Base-by-base conservation (phyloP, 2,888 invertebrate genomes). In the Piscicola geometra region DNA sequence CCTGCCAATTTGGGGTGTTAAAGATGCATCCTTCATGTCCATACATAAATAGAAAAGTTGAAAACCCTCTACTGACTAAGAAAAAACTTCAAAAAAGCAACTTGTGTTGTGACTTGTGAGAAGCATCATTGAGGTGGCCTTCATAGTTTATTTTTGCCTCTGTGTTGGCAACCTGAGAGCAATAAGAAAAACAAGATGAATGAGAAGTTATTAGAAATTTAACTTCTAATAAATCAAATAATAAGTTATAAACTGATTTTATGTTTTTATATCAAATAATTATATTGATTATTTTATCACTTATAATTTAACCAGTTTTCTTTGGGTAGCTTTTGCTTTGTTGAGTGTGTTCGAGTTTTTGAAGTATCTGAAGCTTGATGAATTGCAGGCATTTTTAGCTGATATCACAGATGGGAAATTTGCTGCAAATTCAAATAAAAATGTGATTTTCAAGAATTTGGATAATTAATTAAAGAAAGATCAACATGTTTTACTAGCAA, bases 141-240 rank as follows among this genome's bases (percentile, higher is more conserved):
- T 56, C 60, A 56, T 56, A 56, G 25, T 56, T 56, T 56, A 56
- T 56, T 56, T 56, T 56, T 18, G n/a, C 60, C 3, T 56, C 60
- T 56, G 60, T 56, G n/a, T 56, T 56, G 21, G 60, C 60, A 56
- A 56, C 60, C 60, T 56, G 60, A 18, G n/a, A 56, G n/a, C 9
- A 18, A 56, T 15, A 15, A 15, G 50, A 47, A 47, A 47, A 47
- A 47, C 9, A 47, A 15, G 50, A 47, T 47, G 21, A 21, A n/a
- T n/a, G n/a, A n/a, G n/a, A n/a, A n/a, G n/a, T n/a, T n/a, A n/a
- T n/a, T n/a, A n/a, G n/a, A n/a, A n/a, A n/a, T n/a, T n/a, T n/a
- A n/a, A n/a, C n/a, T n/a, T n/a, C n/a, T n/a, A n/a, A n/a, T n/a
- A n/a, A n/a, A n/a, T n/a, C n/a, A n/a, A n/a, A n/a, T n/a, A n/a